Evolutionary conservation across 2,113 vertebrate genomes (phyloP).

Genomic region (Percopsis transmontana): DNA sequence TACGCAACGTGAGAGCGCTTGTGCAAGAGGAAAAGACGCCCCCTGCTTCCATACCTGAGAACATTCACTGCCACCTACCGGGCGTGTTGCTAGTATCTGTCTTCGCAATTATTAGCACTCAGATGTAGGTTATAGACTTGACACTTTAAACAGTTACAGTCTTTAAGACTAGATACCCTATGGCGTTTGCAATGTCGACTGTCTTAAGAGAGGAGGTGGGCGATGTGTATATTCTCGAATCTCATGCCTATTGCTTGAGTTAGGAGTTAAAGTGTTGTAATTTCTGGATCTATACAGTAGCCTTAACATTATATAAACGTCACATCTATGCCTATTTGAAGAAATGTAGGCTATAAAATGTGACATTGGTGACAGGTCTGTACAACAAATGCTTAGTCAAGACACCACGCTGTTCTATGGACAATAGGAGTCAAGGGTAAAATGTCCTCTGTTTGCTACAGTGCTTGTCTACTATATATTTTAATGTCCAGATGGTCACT

Average conservation of each 20-base stretch:
- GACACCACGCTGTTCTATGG: not conserved
- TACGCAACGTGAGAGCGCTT: constrained; percentile 76
- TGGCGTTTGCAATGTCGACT: too few species aligned
- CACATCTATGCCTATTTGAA: not conserved
- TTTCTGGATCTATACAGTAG: too few species aligned
- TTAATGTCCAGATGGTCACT: constrained; percentile 57
- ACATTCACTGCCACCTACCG: constrained; percentile 78
- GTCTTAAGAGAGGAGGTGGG: too few species aligned
- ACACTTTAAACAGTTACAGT: too few species aligned
- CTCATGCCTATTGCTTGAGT: too few species aligned
- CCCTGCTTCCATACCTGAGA: constrained; percentile 63
- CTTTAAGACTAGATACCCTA: too few species aligned
- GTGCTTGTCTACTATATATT: not conserved
- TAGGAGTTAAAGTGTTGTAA: too few species aligned
- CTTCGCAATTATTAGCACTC: too few species aligned
- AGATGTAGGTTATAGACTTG: too few species aligned
- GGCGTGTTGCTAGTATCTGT: constrained; percentile 16
- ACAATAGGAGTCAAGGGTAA: constrained; percentile 41
- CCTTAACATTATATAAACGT: too few species aligned
- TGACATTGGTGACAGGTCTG: not conserved
- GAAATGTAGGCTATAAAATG: not conserved
- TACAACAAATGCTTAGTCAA: not conserved
- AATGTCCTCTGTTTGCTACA: constrained; percentile 28
- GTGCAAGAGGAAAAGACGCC: constrained; percentile 59
- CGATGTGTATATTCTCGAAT: too few species aligned